These are phyloP conservation scores for Cepphus grylle DNA, from an alignment of 2,113 vertebrate genomes.

Conservation along the genomic window DNA sequence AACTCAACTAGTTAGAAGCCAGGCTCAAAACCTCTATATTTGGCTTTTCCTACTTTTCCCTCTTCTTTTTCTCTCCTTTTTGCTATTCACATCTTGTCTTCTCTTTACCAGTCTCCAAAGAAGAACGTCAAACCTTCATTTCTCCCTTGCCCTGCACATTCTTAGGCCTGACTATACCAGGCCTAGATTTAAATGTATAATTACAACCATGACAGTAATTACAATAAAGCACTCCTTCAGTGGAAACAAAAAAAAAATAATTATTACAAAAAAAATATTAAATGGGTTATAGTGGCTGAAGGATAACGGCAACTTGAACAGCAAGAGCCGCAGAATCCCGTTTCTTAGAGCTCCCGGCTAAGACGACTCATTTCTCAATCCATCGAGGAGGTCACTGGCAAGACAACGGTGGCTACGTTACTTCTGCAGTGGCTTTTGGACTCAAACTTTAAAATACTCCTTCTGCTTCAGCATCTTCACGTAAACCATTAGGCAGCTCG, in stretches of 20 bases:
- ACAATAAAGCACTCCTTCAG: conserved; percentile 50
- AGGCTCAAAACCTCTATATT: conserved; percentile 12
- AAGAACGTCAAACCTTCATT: conserved; percentile 35
- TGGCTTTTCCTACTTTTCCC: neutral
- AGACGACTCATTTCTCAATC: conserved; percentile 37
- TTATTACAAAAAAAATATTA: neutral
- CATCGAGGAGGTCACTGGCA: conserved; percentile 53
- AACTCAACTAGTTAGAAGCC: conserved; percentile 1
- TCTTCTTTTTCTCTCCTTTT: neutral
- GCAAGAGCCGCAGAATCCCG: neutral
- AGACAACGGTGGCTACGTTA: conserved; percentile 46
- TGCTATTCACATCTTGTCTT: neutral
- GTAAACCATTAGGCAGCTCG: neutral
- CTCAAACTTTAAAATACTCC: neutral
- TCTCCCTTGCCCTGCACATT: neutral
- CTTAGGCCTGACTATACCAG: neutral
- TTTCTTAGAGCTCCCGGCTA: neutral
- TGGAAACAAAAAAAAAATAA: neutral
- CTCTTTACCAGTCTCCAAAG: neutral
- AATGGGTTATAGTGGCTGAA: neutral
- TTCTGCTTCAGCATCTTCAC: conserved; percentile 13
- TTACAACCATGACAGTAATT: conserved; percentile 38
- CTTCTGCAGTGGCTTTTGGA: conserved; percentile 42
- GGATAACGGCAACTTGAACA: neutral
- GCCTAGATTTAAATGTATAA: conserved; percentile 27